These are phyloP conservation scores for Cryptophagus acutangulus DNA, from an alignment of 2,888 invertebrate genomes.

Conservation along the genomic window DNA sequence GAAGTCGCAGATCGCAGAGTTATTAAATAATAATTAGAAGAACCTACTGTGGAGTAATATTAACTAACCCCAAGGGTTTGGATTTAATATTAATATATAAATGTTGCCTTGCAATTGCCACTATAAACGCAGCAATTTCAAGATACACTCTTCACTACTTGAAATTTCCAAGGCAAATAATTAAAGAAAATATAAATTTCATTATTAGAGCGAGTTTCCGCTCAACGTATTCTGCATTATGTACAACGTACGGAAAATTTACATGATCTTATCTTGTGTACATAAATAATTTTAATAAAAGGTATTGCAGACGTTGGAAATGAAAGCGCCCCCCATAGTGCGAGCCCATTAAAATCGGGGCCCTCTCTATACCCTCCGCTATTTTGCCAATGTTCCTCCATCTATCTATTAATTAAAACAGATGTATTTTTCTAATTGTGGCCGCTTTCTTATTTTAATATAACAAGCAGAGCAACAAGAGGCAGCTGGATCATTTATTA, in stretches of 20 bases:
- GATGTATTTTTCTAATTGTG: conserved; percentile 43
- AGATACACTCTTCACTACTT: too few species aligned
- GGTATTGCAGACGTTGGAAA: conserved; percentile 33
- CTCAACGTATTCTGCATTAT: too few species aligned
- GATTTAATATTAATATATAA: conserved; percentile 48
- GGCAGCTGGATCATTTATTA: conserved; percentile 28
- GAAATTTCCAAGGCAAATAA: too few species aligned
- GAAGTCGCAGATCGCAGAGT: conserved; percentile 37
- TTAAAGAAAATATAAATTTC: too few species aligned
- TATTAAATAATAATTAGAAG: conserved; percentile 49
- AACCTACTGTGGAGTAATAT: conserved; percentile 43
- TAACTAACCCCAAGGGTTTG: conserved; percentile 38
- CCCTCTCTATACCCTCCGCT: conserved; percentile 27
- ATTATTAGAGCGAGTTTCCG: too few species aligned
- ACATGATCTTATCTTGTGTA: conserved; percentile 2
- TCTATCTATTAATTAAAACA: conserved; percentile 48
- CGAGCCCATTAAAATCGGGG: conserved; percentile 38
- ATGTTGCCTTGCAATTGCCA: conserved; percentile 31
- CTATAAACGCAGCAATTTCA: too few species aligned
- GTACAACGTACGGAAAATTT: conserved; percentile 16
- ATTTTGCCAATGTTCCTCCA: conserved; percentile 40
- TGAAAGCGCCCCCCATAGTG: conserved; percentile 38
- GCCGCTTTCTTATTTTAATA: conserved; percentile 12
- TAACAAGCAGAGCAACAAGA: conserved; percentile 1
- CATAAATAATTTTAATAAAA: not conserved